Evolutionary conservation across 2,888 invertebrate species (phyloP), one percentile per base, ranked within the genome.

Genomic region (Apeira syringaria): DNA sequence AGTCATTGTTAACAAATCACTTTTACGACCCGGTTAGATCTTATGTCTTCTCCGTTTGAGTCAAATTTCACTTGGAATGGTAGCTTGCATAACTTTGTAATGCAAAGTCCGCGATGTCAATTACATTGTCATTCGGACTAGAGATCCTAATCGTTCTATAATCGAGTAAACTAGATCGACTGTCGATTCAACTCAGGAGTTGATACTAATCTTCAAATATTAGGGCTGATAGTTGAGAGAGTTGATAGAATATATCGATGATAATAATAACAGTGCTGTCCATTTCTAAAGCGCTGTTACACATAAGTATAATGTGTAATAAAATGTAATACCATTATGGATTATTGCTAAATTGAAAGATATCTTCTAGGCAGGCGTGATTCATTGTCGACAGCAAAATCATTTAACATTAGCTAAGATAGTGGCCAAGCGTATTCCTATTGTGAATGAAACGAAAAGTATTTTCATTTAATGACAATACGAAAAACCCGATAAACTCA

Each of bases 81-180:
- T 15, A 7, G 32, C 13, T 10, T 24, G n/a, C 28, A 24, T 43
- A 36, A 28, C 36, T 34, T 12, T 18, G 45, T 32, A 32, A 50
- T 36, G 36, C 38, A 29, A 45, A 46, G 43, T 53, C 49, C 37
- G 50, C 71, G 72, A 77, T 73, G 76, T 72, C 75, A 72, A 74
- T 78, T 74, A 75, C 63, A 78, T 72, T 74, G 76, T 72, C 73
- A 74, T 65, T 63, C 56, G 62, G 55, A 54, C 61, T 59, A 56
- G 64, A 59, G 59, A 64, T 58, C 64, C 65, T 76, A 73, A 77
- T 57, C 64, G 72, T 55, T 58, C 54, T 59, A 58, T 70, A 70
- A 75, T 75, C 64, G 69, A 69, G 62, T 70, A 46, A 59, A 49
- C 51, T 25, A 47, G 56, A 59, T 65, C 59, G 50, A 48, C 45